Evolutionary conservation across 2,113 vertebrate genomes (phyloP).

Genomic region (Otus sunia): DNA sequence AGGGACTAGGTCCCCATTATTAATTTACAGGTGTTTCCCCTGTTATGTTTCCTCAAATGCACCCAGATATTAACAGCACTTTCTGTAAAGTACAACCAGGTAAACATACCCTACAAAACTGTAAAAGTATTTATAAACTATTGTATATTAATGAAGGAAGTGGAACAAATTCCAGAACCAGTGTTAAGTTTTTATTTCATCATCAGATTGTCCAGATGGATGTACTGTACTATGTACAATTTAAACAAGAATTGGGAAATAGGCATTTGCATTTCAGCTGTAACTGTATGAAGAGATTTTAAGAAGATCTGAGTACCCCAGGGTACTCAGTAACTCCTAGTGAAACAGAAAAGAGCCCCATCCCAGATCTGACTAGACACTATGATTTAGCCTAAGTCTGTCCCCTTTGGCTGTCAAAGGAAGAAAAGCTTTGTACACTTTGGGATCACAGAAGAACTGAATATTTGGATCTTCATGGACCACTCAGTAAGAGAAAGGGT

Average conservation of each 20-base stretch:
- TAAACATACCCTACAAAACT: not conserved
- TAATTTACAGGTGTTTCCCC: not conserved
- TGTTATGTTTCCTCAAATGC: not conserved
- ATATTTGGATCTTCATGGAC: not conserved
- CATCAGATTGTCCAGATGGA: not conserved
- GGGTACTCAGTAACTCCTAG: not conserved
- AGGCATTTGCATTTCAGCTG: not conserved
- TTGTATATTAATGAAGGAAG: not conserved
- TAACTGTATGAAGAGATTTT: not conserved
- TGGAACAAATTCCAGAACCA: not conserved
- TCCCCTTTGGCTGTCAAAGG: not conserved
- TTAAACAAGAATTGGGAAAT: not conserved
- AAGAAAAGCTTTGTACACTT: not conserved
- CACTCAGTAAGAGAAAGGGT: not conserved
- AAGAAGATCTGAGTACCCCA: not conserved
- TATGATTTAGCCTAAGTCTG: not conserved
- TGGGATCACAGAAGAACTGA: not conserved
- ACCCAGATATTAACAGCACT: not conserved
- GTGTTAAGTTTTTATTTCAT: not conserved
- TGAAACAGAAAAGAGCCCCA: not conserved
- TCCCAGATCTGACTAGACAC: not conserved
- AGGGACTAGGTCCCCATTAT: not conserved
- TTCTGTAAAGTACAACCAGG: not conserved
- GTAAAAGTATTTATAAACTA: not conserved
- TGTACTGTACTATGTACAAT: fast-evolving